A percentile compares a stretch with the other conserved stretches of the same genome.
Conservation (phyloP, 1,140 invertebrate species). For the Limonius californicus region DNA sequence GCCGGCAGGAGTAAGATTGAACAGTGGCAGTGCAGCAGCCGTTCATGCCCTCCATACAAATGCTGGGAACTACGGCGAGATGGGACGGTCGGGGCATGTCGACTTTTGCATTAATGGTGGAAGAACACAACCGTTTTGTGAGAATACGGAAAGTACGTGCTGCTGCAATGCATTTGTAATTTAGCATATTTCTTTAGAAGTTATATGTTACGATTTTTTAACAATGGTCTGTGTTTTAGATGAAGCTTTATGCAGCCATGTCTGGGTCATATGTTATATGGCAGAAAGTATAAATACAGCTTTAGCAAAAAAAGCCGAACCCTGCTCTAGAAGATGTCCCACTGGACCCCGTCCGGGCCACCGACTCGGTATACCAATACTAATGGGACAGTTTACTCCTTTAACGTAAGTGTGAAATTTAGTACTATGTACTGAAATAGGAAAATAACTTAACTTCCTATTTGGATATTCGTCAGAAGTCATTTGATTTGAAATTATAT, state of each 20-base stretch:
- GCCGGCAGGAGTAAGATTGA: constrained; percentile 58
- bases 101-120: constrained; percentile 76
- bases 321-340: constrained; percentile 65
- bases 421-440: too few relatives aligned
- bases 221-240: constrained; percentile 47
- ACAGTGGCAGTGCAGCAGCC: constrained; percentile 64
- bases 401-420: constrained; percentile 49
- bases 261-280: constrained; percentile 70
- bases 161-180: too few relatives aligned
- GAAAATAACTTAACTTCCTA: too few relatives aligned
- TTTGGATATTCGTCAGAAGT: too few relatives aligned
- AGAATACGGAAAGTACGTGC: constrained; percentile 62
- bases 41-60: constrained; percentile 74
- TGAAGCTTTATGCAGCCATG: constrained; percentile 67
- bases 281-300: constrained; percentile 60
- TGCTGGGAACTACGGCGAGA: constrained; percentile 69
- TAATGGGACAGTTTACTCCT: constrained; percentile 59
- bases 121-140: constrained; percentile 66
- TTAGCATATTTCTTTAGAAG: not conserved
- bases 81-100: constrained; percentile 62
- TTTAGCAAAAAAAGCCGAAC: constrained; percentile 55
- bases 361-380: constrained; percentile 44
- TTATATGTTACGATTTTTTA: not conserved
- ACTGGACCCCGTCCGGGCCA: constrained; percentile 55
- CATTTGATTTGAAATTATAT: too few relatives aligned